These are phyloP conservation scores for Cecropterus lyciades DNA, from an alignment of 1,140 invertebrate genomes.

Conservation along the genomic window DNA sequence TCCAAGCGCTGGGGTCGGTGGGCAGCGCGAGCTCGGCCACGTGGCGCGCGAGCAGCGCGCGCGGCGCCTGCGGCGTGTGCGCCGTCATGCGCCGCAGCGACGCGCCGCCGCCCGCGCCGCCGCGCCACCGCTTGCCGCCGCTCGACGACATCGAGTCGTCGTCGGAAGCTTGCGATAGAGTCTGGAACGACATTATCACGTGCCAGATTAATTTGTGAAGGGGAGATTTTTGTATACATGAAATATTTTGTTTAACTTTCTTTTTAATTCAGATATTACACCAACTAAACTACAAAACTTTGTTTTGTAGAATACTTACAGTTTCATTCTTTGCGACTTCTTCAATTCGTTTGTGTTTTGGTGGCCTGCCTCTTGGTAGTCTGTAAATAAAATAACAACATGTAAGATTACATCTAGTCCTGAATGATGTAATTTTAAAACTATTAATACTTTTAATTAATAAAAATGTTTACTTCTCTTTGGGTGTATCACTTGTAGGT, in stretches of 20 bases:
- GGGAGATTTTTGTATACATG: too few relatives aligned
- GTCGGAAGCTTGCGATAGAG: constrained; percentile 54
- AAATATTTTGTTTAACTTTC: too few relatives aligned
- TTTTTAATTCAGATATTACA: too few relatives aligned
- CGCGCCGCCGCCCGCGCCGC: constrained; percentile 26
- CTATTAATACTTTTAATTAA: constrained; percentile 17
- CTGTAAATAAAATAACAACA: constrained; percentile 39
- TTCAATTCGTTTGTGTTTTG: constrained; percentile 74
- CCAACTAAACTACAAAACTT: too few relatives aligned
- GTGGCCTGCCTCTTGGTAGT: constrained; percentile 64
- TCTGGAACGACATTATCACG: neutral
- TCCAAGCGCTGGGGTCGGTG: constrained; percentile 53
- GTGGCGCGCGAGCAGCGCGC: constrained; percentile 42
- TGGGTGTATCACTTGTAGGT: constrained; percentile 62
- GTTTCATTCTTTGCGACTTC: constrained; percentile 71
- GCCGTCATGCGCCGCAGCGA: constrained; percentile 25
- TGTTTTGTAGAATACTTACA: constrained; percentile 51
- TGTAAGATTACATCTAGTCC: neutral
- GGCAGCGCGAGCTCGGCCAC: constrained; percentile 52
- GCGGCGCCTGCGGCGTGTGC: constrained; percentile 33
- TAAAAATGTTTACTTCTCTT: constrained; percentile 61
- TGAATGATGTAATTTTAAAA: too few relatives aligned
- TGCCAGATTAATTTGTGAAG: too few relatives aligned
- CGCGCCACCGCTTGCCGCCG: neutral
- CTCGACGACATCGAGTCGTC: constrained; percentile 63